Conservation (phyloP, 2,113 vertebrate species). For the Tauraco erythrolophus region DNA sequence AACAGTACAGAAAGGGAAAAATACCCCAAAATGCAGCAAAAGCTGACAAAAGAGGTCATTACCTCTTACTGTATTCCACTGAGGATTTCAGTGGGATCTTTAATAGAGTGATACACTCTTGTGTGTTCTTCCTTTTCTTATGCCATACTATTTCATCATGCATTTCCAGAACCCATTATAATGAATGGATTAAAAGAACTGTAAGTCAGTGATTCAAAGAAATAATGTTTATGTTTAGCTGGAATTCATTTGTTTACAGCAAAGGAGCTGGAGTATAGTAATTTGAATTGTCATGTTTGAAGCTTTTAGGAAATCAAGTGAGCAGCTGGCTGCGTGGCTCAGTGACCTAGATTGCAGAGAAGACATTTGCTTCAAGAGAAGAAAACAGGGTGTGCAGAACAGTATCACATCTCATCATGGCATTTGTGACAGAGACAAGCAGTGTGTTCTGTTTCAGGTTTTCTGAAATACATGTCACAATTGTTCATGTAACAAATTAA, state of each 20-base stretch:
- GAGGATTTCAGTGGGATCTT: neutral
- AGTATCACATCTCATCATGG: neutral
- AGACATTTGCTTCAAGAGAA: neutral
- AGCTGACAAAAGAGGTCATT: neutral
- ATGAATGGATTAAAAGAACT: neutral
- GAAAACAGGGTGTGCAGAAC: neutral
- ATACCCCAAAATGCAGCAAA: neutral
- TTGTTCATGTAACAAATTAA: neutral
- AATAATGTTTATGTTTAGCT: neutral
- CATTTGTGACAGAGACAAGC: neutral
- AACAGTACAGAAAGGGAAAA: neutral
- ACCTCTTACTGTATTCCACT: neutral
- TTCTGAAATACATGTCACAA: neutral
- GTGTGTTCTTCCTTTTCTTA: neutral
- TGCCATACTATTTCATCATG: neutral
- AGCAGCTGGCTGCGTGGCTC: neutral
- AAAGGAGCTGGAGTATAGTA: neutral
- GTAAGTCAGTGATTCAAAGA: too few species aligned
- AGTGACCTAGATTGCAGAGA: neutral
- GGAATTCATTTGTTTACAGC: neutral
- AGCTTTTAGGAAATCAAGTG: neutral
- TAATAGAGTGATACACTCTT: accelerated
- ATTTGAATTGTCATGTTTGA: neutral
- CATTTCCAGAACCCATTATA: neutral
- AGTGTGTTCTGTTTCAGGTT: neutral